Base-by-base conservation (phyloP, 2,888 invertebrate genomes). In the Rhingia rostrata region DNA sequence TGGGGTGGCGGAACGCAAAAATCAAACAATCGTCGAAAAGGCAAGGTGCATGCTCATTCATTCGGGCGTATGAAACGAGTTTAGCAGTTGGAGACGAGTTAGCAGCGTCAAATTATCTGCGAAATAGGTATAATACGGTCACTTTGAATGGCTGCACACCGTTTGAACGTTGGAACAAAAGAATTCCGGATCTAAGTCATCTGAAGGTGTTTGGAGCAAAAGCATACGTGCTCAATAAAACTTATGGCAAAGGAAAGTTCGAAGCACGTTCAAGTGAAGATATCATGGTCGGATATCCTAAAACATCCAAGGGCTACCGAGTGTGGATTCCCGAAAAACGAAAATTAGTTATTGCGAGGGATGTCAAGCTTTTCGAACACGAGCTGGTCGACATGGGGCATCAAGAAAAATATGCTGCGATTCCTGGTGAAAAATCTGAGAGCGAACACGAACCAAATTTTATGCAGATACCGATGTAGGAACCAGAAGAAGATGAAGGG, bases 51-150 rank as follows among this genome's bases (percentile, higher is more conserved):
- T 61, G n/a, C 47, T 58, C 6, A 63, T 90, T 9, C 53, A 73
- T 4, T 54, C 72, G 4, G 64, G 14, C 1, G 2, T 64, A 32
- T 32, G 47, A 39, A 56, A 64, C n/a, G 14, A 56, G 3, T 75
- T 86, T 32, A 87, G 87, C n/a, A n/a, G n/a, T n/a, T 53, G 87
- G 58, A 30, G 78, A 82, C 6, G 82, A 72, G 10, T 14, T 60
- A 6, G 58, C 61, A 0, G 70, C 80, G 22, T 49, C 70, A 7
- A 75, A 61, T 58, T 79, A 75, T 75, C n/a, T 79, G 9, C 33
- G 75, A 47, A 78, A 70, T 7, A 33, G 79, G 33, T 79, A 43
- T 41, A 67, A 67, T 7, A 70, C 22, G 22, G 22, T 22, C 22
- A 22, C 22, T 22, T 22, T 22, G 22, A 22, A 22, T 22, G 22